Evolutionary conservation across 2,888 invertebrate species (phyloP).

Genomic region (Corbicula japonica): DNA sequence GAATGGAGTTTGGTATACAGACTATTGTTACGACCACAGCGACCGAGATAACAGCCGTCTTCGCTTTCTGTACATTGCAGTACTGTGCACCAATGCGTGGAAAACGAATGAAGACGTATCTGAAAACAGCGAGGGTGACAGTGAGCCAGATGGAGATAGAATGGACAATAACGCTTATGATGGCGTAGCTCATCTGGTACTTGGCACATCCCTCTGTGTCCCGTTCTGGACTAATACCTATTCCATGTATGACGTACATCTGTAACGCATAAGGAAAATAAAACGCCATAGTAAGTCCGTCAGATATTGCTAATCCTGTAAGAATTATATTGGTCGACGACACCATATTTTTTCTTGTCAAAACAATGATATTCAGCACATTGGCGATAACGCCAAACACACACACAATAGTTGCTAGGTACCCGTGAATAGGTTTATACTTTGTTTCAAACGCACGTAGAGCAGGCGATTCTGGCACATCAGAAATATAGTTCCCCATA

Average conservation of each 20-base stretch:
- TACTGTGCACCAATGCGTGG: slow-evolving; percentile 93
- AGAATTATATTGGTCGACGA: slow-evolving; percentile 97
- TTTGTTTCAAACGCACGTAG: slow-evolving; percentile 65
- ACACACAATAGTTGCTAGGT: slow-evolving; percentile 94
- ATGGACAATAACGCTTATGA: slow-evolving; percentile 95
- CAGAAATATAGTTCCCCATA: slow-evolving; percentile 67
- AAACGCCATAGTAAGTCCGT: slow-evolving; percentile 94
- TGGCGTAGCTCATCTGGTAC: slow-evolving; percentile 91
- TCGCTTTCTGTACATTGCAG: slow-evolving; percentile 93
- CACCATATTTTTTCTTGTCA: slow-evolving; percentile 95
- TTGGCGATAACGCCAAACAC: slow-evolving; percentile 96
- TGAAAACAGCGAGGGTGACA: slow-evolving; percentile 96
- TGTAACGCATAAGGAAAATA: slow-evolving; percentile 95
- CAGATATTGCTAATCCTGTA: slow-evolving; percentile 94
- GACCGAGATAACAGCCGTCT: slow-evolving; percentile 91
- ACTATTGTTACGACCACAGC: slow-evolving; percentile 81
- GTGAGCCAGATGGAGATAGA: slow-evolving; percentile 98
- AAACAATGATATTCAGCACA: slow-evolving; percentile 95
- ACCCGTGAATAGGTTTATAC: slow-evolving; percentile 91
- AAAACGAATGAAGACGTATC: slow-evolving; percentile 89
- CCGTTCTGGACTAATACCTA: slow-evolving; percentile 69
- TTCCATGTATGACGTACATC: slow-evolving; percentile 82
- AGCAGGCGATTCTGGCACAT: slow-evolving; percentile 52
- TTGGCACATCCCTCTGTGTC: slow-evolving; percentile 83
- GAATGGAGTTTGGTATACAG: slow-evolving; percentile 86